A percentile compares a stretch with the other conserved stretches of the same genome.
phyloP scores from a whole-genome alignment of 2,797 vertebrate genomes.

The Liasis olivaceus region DNA sequence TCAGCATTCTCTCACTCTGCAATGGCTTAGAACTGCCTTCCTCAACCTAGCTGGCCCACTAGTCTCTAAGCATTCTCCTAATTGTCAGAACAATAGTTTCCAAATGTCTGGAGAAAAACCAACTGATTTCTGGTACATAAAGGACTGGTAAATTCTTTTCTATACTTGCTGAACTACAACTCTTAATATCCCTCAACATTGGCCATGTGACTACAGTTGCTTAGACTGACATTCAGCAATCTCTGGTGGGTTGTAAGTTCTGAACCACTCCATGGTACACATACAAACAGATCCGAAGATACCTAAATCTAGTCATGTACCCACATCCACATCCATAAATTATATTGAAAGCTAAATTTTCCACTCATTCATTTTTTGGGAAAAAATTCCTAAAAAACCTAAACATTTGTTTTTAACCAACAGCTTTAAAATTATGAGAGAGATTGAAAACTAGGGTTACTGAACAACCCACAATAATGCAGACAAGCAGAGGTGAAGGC shows the following conservation, averaged over 20 bases:
- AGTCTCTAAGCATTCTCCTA: not conserved
- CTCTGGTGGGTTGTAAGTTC: not conserved
- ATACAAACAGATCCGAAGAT: not conserved
- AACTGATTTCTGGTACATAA: not conserved
- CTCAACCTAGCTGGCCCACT: not conserved
- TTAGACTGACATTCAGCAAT: not conserved
- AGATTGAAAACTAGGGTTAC: conserved; percentile 27
- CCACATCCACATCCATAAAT: not conserved
- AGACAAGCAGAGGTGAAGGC: conserved; percentile 28
- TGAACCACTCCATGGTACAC: not conserved
- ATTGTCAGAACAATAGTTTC: not conserved
- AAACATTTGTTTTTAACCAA: not conserved
- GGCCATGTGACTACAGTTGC: not conserved
- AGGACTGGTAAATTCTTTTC: not conserved
- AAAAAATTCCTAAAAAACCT: not conserved
- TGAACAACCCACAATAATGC: not conserved
- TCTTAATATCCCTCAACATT: not conserved
- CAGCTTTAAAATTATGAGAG: not conserved
- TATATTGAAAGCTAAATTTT: not conserved
- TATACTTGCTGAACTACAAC: not conserved
- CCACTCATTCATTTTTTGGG: not conserved
- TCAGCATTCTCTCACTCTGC: not conserved
- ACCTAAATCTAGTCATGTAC: not conserved
- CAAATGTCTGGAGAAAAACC: not conserved
- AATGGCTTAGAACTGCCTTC: not conserved